phyloP scores from a whole-genome alignment of 2,888 invertebrate species.

The Pachycephus smyrnensis region DNA sequence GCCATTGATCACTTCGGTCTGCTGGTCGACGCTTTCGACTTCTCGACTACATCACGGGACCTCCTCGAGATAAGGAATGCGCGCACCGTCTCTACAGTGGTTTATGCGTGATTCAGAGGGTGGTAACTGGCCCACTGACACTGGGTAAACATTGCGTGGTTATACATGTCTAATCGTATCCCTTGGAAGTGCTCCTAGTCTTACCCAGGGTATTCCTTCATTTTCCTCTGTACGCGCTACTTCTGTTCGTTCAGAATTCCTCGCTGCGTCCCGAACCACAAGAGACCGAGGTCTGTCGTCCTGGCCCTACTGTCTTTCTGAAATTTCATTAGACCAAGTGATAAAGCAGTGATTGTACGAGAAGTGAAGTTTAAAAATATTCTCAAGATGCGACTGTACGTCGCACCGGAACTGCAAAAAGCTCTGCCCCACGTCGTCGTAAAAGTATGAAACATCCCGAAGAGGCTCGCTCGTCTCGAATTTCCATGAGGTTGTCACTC shows the following conservation, averaged over 20 bases:
- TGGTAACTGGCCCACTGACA: slow-evolving; percentile 4
- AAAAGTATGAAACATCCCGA: background rate
- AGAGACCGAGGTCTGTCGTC: background rate
- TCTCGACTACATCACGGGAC: background rate
- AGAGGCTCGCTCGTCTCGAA: background rate
- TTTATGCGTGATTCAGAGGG: background rate
- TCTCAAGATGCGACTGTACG: background rate
- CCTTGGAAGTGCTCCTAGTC: background rate
- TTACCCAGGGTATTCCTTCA: too few species aligned
- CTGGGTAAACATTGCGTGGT: background rate
- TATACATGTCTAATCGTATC: background rate
- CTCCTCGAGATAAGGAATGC: background rate
- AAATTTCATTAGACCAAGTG: background rate
- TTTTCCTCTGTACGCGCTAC: too few species aligned
- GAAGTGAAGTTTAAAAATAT: background rate
- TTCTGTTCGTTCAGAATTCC: background rate
- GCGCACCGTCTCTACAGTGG: background rate
- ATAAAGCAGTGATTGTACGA: background rate
- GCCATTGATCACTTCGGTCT: background rate
- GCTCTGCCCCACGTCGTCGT: background rate
- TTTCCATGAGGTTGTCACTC: background rate
- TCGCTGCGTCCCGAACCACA: background rate
- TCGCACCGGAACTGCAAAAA: background rate
- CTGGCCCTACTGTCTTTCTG: too few species aligned
- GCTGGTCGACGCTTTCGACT: background rate